Evolutionary conservation across 2,797 vertebrate species (phyloP).

Genomic region (Chiloscyllium punctatum): DNA sequence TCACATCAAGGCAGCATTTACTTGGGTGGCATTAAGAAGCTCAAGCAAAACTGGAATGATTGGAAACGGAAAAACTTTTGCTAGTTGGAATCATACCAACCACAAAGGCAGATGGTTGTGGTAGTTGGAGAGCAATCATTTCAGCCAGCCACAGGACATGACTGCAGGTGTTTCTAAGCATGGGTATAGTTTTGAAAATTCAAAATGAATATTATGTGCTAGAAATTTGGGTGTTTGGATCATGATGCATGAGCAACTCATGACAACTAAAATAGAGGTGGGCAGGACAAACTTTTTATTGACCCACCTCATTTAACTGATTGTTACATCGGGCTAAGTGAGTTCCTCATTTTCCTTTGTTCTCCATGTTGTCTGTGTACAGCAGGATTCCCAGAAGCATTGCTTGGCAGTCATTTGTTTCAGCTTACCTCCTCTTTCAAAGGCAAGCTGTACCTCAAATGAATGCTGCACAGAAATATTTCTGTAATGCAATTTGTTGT

Average conservation of each 20-base stretch:
- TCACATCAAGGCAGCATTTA: too few relatives aligned
- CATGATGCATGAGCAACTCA: neutral
- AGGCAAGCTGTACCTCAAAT: neutral
- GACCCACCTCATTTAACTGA: neutral
- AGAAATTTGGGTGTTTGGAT: neutral
- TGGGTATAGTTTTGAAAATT: neutral
- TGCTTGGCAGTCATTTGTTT: neutral
- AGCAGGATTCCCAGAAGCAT: neutral
- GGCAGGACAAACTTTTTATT: neutral
- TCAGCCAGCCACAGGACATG: too few relatives aligned
- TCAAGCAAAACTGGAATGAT: too few relatives aligned
- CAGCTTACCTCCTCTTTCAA: neutral
- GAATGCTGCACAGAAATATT: neutral
- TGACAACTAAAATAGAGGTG: neutral
- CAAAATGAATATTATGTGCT: neutral
- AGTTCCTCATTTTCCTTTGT: neutral
- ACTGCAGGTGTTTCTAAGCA: too few relatives aligned
- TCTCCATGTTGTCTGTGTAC: neutral
- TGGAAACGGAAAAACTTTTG: too few relatives aligned
- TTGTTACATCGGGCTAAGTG: neutral
- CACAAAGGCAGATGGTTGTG: too few relatives aligned
- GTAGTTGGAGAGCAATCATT: too few relatives aligned
- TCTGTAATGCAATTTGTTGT: neutral
- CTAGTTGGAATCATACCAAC: too few relatives aligned
- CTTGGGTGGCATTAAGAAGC: too few relatives aligned